Evolutionary conservation across 2,113 vertebrate genomes (phyloP).

Genomic region (Phyllopteryx taeniolatus): DNA sequence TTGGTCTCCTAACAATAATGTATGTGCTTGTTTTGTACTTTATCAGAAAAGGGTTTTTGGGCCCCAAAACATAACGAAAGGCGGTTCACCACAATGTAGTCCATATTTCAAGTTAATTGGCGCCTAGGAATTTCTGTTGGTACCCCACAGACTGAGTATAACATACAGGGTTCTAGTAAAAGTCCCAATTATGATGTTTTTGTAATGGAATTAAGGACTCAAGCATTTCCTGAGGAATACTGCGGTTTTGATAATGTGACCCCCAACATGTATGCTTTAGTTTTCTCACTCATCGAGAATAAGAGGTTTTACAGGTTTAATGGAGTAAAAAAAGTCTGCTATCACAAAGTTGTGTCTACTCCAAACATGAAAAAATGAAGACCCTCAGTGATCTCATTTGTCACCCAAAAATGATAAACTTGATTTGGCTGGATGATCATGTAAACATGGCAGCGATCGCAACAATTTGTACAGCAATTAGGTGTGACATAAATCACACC

Average conservation of each 20-base stretch:
- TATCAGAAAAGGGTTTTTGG: constrained; percentile 51
- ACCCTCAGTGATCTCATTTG: constrained; percentile 9
- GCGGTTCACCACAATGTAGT: constrained; percentile 13
- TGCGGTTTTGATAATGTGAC: constrained; percentile 35
- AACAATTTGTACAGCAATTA: constrained; percentile 11
- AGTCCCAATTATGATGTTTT: constrained; percentile 45
- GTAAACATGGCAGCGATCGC: not conserved
- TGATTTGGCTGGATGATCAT: not conserved
- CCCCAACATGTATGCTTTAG: constrained; percentile 3
- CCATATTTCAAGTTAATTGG: constrained; percentile 43
- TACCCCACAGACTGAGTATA: constrained; percentile 40
- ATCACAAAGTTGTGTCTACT: constrained; percentile 19
- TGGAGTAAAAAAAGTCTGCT: constrained; percentile 20
- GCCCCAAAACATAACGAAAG: constrained; percentile 6
- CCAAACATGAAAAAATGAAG: constrained; percentile 1
- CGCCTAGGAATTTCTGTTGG: constrained; percentile 31
- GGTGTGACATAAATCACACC: constrained; percentile 9
- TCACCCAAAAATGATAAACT: not conserved
- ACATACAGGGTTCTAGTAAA: constrained; percentile 43
- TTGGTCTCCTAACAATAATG: constrained; percentile 56
- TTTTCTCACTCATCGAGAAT: constrained; percentile 7
- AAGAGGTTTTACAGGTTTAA: constrained; percentile 28
- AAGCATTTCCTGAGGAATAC: constrained; percentile 47
- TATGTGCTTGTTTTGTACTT: constrained; percentile 57
- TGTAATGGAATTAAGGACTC: constrained; percentile 38